Base-by-base conservation (phyloP, 2,888 invertebrate genomes). In the Diploptera punctata region DNA sequence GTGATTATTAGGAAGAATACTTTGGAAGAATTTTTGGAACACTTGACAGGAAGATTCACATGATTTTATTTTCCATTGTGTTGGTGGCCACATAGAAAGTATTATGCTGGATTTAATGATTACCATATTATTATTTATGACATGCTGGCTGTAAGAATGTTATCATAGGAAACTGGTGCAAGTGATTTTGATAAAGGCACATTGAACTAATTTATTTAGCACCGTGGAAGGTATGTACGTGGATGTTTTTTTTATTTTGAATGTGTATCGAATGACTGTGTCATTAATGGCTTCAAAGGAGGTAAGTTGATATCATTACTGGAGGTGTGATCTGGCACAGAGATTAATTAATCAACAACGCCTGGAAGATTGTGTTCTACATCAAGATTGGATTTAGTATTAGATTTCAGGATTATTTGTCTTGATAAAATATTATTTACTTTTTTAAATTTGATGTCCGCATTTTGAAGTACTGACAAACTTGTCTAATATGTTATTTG, bases 201-300 rank as follows among this genome's bases (percentile, higher is more conserved):
- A n/a, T n/a, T 52, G 13, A 18, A 52, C 52, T 16, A 29, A 57
- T 29, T 26, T 57, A 24, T 57, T 54, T 57, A 44, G 16, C 31
- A 44, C 18, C 26, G 21, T 68, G 26, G 72, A 68, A 72, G 72
- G 68, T 73, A 69, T 73, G 73, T 73, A 69, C 57, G 43, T 33
- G 19, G 65, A 18, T 68, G 19, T 19, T 69, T 54, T 52, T 21
- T 69, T 26, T 62, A 61, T 69, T n/a, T n/a, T n/a, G 24, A 44
- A 69, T 71, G 26, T 67, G 54, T 67, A 19, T 67, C 26, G n/a
- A 47, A 18, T 61, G 38, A 43, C 60, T 71, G 71, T 71, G 67
- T 54, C 54, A 38, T 71, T 71, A 43, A 71, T 70, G 43, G 44
- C 38, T 60, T 71, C 57, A 18, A 31, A 33, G 31, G 67, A 18